These are phyloP conservation scores for Harpagifer antarcticus DNA, from an alignment of 2,797 vertebrate species.

Conservation along the genomic window DNA sequence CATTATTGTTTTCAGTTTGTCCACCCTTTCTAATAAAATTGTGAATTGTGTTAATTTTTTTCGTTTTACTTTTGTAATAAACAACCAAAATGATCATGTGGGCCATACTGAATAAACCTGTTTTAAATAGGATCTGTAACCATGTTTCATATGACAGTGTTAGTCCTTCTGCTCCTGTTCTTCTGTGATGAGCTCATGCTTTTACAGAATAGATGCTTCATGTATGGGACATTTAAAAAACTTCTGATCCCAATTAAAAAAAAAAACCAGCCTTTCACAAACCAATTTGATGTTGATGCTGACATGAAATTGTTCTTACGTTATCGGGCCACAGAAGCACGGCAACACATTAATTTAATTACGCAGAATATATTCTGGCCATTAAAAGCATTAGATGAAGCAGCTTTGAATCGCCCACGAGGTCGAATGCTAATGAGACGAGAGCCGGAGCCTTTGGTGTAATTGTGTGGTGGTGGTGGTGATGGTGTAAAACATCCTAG, in stretches of 20 bases:
- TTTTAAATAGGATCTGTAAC: neutral
- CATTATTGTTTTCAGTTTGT: no score
- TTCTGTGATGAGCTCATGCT: neutral
- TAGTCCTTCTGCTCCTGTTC: neutral
- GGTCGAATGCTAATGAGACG: constrained; percentile 49
- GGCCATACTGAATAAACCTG: no score
- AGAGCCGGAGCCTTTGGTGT: constrained; percentile 20
- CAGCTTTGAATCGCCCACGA: constrained; percentile 28
- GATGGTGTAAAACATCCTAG: constrained; percentile 1
- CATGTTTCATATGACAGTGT: neutral
- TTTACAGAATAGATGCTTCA: constrained; percentile 1
- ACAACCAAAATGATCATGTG: no score
- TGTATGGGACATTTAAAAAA: neutral
- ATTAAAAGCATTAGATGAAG: constrained; percentile 43
- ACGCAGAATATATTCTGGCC: constrained; percentile 30
- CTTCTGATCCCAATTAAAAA: neutral
- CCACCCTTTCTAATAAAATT: no score
- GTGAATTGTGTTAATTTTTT: no score
- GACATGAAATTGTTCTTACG: constrained; percentile 30
- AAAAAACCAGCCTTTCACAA: neutral
- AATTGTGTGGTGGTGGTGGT: constrained; percentile 7
- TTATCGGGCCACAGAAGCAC: constrained; percentile 17
- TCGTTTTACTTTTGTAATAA: no score
- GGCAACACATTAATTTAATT: constrained; percentile 51
- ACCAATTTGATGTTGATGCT: neutral